Percentiles rank a stretch among this genome's conserved stretches.
These are phyloP conservation scores for Synergus umbraculus DNA, from an alignment of 2,888 invertebrate species.

Conservation along the genomic window DNA sequence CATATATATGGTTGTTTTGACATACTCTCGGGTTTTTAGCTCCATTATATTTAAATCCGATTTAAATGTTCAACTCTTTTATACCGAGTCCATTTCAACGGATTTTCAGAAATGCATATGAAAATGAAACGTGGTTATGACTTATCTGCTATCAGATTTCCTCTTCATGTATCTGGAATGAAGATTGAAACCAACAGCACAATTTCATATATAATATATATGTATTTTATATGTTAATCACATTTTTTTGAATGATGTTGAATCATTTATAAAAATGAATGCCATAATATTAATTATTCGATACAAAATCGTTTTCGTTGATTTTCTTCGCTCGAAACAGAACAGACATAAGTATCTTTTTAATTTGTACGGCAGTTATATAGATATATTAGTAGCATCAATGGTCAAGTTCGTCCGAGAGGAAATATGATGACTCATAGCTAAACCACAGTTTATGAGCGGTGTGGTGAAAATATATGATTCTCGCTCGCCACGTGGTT, in stretches of 20 bases:
- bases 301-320: no score
- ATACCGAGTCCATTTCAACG: neutral
- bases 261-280: no score
- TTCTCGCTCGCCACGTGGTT: conserved; percentile 58
- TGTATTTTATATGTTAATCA: no score
- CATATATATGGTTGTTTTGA: neutral
- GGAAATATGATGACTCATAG: conserved; percentile 40
- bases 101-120: neutral
- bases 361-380: neutral
- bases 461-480: conserved; percentile 70
- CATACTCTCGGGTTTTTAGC: neutral
- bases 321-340: no score
- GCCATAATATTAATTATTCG: no score
- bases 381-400: neutral
- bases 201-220: no score
- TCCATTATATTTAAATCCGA: conserved; percentile 1
- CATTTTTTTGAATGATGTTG: no score
- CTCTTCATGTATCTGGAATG: no score
- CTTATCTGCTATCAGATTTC: neutral
- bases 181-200: no score
- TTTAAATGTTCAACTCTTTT: neutral
- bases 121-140: no score
- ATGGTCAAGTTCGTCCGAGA: conserved; percentile 25
- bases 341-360: no score
- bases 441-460: conserved; percentile 70